A percentile compares a stretch with the other conserved stretches of the same genome.
Evolutionary conservation across 53 echinoderm and acorn worm genomes (phyloP).

Genomic region (Antedon mediterranea): DNA sequence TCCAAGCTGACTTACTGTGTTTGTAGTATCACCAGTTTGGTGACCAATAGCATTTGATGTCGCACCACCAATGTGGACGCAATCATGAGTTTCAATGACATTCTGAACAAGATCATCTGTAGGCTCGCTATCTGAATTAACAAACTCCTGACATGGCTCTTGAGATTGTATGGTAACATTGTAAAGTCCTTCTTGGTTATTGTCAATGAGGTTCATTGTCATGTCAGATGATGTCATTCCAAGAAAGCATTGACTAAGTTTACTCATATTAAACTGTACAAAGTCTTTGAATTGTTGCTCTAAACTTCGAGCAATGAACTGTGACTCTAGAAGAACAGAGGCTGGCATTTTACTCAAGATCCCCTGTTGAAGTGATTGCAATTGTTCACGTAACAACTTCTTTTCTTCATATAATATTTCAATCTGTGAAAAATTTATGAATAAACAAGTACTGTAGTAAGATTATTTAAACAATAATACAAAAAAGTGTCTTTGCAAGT

Average conservation of each 20-base stretch:
- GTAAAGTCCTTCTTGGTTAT: background rate
- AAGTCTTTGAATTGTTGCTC: background rate
- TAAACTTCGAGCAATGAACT: background rate
- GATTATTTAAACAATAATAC: too few species aligned
- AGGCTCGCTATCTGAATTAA: background rate
- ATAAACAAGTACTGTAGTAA: too few species aligned
- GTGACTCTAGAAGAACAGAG: background rate
- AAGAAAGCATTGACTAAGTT: background rate
- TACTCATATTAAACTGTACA: background rate
- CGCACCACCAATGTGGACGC: background rate
- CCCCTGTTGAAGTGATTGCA: background rate
- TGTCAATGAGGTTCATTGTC: background rate
- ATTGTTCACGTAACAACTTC: background rate
- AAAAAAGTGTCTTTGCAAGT: too few species aligned
- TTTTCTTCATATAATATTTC: background rate
- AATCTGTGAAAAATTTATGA: too few species aligned
- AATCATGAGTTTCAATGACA: background rate
- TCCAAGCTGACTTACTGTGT: background rate
- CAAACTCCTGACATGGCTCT: background rate
- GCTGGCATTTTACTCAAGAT: background rate
- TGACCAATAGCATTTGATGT: background rate
- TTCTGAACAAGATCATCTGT: background rate
- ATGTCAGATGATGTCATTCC: background rate
- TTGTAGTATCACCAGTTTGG: background rate
- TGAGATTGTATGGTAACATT: background rate